Percentiles rank a stretch among this genome's conserved stretches.
Evolutionary conservation across 2,888 invertebrate genomes (phyloP).

Genomic region (Idaea straminata): DNA sequence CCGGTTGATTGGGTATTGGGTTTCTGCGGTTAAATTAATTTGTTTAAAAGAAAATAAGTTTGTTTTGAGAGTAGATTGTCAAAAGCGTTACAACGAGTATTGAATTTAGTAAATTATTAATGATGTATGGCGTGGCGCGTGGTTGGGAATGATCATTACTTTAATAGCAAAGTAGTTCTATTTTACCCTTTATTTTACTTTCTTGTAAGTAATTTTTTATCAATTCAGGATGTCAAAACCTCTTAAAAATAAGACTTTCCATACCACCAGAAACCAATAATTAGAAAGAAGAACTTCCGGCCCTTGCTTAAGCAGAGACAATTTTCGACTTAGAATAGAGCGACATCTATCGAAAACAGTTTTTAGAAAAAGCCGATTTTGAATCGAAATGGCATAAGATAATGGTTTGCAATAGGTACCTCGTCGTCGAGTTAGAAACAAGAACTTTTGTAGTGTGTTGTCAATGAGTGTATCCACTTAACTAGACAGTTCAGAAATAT

Average conservation of each 20-base stretch:
- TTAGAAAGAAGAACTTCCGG: no score
- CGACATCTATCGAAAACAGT: no score
- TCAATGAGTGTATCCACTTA: background rate
- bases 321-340: no score
- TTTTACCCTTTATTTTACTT: no score
- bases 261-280: no score
- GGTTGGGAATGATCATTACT: background rate
- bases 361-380: no score
- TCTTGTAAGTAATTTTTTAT: no score
- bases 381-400: no score
- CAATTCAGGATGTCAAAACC: no score
- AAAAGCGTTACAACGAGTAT: background rate
- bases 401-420: background rate
- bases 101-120: conserved; percentile 9
- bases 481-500: background rate
- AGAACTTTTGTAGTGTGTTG: background rate
- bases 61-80: conserved; percentile 3
- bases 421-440: background rate
- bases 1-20: conserved; percentile 40
- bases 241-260: no score
- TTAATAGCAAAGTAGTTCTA: background rate
- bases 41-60: conserved; percentile 12
- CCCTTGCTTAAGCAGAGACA: no score
- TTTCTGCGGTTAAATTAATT: conserved; percentile 30
- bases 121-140: background rate